Evolutionary conservation across 2,888 invertebrate genomes (phyloP).

Genomic region (Stenolophus ochropezus): DNA sequence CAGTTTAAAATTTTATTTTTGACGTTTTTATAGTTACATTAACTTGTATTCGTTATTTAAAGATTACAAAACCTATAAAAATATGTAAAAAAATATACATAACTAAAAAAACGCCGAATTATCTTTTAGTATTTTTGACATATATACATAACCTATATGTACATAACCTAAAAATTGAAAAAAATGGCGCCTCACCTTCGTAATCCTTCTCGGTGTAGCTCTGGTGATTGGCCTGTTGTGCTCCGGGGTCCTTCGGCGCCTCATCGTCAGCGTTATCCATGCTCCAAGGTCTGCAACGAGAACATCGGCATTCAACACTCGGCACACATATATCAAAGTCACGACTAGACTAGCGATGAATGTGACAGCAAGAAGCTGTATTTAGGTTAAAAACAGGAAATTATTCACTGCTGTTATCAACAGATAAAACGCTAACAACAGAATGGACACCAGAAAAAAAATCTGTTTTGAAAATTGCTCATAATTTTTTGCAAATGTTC

Average conservation of each 20-base stretch:
- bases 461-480: no score
- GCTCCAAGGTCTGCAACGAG: constrained; percentile 75
- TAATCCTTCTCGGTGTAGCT: constrained; percentile 91
- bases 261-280: constrained; percentile 83
- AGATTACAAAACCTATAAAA: no score
- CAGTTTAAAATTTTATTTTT: no score
- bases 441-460: no score
- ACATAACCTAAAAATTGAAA: not conserved
- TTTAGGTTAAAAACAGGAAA: constrained; percentile 53
- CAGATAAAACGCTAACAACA: no score
- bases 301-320: not conserved
- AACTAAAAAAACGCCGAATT: no score
- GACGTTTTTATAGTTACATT: no score
- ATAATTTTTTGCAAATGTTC: no score
- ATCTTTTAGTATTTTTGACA: no score
- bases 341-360: not conserved
- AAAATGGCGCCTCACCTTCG: constrained; percentile 71
- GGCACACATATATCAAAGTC: not conserved
- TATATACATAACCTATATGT: not conserved
- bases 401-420: not conserved
- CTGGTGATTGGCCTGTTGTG: constrained; percentile 83
- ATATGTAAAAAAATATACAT: no score
- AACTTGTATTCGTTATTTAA: no score
- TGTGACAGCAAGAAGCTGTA: not conserved
- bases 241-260: constrained; percentile 91